Evolutionary conservation across 2,113 vertebrate species (phyloP), one percentile per base, ranked within the genome.

Genomic region (Agapornis roseicollis): DNA sequence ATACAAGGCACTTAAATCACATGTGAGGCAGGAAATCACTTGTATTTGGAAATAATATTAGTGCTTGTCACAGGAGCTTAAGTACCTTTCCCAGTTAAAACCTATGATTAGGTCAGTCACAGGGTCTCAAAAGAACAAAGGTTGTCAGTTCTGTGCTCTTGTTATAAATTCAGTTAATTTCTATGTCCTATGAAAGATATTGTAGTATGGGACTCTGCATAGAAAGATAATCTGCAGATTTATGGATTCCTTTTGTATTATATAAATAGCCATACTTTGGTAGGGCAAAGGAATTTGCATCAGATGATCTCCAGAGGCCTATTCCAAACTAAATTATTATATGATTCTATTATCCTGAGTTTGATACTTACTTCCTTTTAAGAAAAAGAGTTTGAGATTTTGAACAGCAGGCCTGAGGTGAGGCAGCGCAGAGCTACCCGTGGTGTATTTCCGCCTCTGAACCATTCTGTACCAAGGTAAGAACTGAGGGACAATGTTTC

Each of bases 1-100:
- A 17, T 47, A 46, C 0, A 1, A 63, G 49, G 46, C 24, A 35
- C 28, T 31, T 9, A 8, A 24, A 50, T 31, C n/a, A 24, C 0
- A 0, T 19, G 27, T 77, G 65, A 70, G 55, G 65, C 46, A 81
- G 73, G 29, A 83, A 93, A 80, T 6, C 2, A 17, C 23, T 72
- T 0, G 1, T 72, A 3, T 82, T 93, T 76, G 49, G 61, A 27
- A 76, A 71, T 8, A n/a, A 9, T 39, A 41, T 55, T 60, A 41
- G 25, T 17, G n/a, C 19, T 68, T n/a, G 18, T 66, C 6, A 14
- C 0, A 1, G 53, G n/a, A 68, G 61, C 10, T n/a, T 68, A 79
- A 79, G 53, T 53, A 8, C 6, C 15, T 65, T 82, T 89, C 47
- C 63, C 33, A 72, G 16, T 19, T 82, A 46, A 71, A 89, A 47